Percentiles rank a stretch among this genome's conserved stretches.
These are phyloP conservation scores for Drosophila lowei DNA, from an alignment of 1,140 invertebrate species.

Conservation along the genomic window DNA sequence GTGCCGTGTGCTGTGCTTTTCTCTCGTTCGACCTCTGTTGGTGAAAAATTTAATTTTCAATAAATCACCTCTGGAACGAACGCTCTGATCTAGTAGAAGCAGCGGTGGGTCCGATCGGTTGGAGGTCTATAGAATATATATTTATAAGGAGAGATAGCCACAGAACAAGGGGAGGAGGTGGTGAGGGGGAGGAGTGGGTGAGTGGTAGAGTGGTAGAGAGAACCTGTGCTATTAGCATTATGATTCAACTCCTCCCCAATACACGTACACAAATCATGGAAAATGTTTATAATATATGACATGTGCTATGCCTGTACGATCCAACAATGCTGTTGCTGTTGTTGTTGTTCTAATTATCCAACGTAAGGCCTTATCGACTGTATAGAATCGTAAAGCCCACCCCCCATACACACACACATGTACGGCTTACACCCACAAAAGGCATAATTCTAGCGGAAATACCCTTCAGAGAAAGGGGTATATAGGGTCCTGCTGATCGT, in stretches of 20 bases:
- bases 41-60: slow-evolving; percentile 75
- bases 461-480: slow-evolving; percentile 1
- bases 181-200: neutral
- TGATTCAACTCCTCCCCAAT: slow-evolving; percentile 7
- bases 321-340: slow-evolving; percentile 8
- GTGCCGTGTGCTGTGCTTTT: slow-evolving; percentile 28
- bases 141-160: neutral
- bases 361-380: neutral
- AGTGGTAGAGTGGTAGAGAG: too few relatives aligned
- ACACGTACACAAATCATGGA: slow-evolving; percentile 38
- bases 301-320: slow-evolving; percentile 15
- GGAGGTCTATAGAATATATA: slow-evolving; percentile 13
- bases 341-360: slow-evolving; percentile 61
- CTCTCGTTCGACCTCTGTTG: slow-evolving; percentile 55
- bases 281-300: slow-evolving; percentile 49
- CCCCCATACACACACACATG: slow-evolving; percentile 33
- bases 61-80: slow-evolving; percentile 53
- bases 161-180: too few relatives aligned
- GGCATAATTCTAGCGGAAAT: neutral
- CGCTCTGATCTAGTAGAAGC: slow-evolving; percentile 60
- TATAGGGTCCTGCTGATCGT: too few relatives aligned
- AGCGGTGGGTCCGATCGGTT: slow-evolving; percentile 41
- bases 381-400: slow-evolving; percentile 32
- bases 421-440: slow-evolving; percentile 51
- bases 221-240: slow-evolving; percentile 16